A percentile compares a stretch with the other conserved stretches of the same genome.
phyloP scores from a whole-genome alignment of 2,888 invertebrate species.

The Resseliella maxima region DNA sequence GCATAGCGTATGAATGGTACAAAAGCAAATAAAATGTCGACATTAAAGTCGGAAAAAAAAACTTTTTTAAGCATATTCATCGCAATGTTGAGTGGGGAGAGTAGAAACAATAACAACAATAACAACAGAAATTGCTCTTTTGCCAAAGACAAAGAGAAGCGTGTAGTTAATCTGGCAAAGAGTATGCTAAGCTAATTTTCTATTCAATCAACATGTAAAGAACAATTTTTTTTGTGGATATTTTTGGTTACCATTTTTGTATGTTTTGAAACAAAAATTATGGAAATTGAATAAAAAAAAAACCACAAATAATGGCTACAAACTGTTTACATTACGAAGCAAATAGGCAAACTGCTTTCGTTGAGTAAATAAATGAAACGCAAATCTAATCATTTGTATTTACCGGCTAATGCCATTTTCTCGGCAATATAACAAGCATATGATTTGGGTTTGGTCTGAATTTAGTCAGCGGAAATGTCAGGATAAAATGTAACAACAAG shows the following conservation, averaged over 20 bases:
- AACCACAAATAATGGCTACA: not conserved
- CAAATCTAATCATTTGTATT: not conserved
- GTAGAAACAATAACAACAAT: too few species aligned
- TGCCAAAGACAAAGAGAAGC: not conserved
- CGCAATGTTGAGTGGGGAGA: too few species aligned
- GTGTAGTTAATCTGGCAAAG: not conserved
- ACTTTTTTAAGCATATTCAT: not conserved
- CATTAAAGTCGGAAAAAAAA: conserved; percentile 15
- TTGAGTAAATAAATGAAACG: not conserved
- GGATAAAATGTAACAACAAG: not conserved
- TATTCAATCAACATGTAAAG: not conserved
- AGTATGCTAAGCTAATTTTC: not conserved
- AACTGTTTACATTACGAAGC: not conserved
- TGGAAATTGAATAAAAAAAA: not conserved
- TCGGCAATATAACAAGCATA: not conserved
- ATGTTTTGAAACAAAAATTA: not conserved
- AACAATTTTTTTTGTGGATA: not conserved
- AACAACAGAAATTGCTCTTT: too few species aligned
- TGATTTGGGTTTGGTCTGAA: too few species aligned
- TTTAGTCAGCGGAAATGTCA: not conserved
- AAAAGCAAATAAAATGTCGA: not conserved
- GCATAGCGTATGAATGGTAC: not conserved
- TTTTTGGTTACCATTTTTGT: not conserved
- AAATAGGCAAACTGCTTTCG: not conserved
- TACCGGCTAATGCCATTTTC: not conserved